Evolutionary conservation across 2,797 vertebrate species (phyloP), one percentile per base, ranked within the genome.

Genomic region (Balearica regulorum): DNA sequence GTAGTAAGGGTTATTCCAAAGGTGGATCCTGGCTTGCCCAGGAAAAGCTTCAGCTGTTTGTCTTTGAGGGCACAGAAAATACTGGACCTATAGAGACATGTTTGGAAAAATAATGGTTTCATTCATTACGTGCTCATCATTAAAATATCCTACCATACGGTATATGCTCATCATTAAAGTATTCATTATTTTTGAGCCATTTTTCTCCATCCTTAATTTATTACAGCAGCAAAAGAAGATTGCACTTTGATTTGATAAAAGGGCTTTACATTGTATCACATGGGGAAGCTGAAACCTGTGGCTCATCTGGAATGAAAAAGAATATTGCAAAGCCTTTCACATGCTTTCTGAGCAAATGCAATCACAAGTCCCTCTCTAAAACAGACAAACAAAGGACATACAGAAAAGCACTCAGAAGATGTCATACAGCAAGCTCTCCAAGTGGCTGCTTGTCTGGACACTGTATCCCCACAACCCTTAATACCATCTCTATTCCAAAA

Each of bases 1-100:
- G 81, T 85, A 89, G 46, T 87, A 82, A 83, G 43, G 35, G 61
- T 95, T 96, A 78, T 88, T 96, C 53, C 78, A 83, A 55, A 87
- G 60, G 11, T 66, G 65, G 54, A 93, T 92, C 43, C n/a, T 90
- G 75, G 46, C 49, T 95, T 85, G 29, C 37, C 11, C 28, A 39
- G 37, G 28, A 17, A 61, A 57, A 76, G 39, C 8, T 1, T 82
- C 16, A 68, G 24, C 11, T 48, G 13, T 64, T 87, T 87, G 76
- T 65, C n/a, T 86, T 46, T 49, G 89, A 96, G 79, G 66, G 71
- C 87, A 94, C 31, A 43, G 43, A 68, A 84, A 60, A 69, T 83
- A 62, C 39, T 87, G 55, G 37, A 91, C 71, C 53, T 68, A 12
- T 17, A 70, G 44, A 65, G 44, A 66, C 13, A 16, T 5, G 7